Evolutionary conservation across 1,140 invertebrate species (phyloP).

Genomic region (Temnothorax longispinosus): DNA sequence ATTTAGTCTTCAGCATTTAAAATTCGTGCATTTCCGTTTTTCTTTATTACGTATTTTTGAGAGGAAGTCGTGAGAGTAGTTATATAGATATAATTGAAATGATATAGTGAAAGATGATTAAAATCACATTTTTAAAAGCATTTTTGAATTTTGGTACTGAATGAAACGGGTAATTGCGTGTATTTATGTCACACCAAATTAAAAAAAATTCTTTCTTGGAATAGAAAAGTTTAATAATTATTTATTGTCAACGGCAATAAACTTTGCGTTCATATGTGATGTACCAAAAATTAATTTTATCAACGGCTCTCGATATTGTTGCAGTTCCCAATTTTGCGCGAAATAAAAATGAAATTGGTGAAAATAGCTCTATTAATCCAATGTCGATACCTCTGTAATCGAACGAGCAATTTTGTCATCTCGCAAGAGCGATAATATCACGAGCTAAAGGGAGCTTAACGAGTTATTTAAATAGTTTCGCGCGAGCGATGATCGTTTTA

Average conservation of each 20-base stretch:
- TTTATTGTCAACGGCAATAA: background rate
- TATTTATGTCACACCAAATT: background rate
- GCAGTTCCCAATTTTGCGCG: background rate
- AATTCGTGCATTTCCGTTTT: background rate
- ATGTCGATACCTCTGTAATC: slow-evolving; percentile 4
- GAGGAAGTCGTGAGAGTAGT: background rate
- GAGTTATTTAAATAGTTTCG: slow-evolving; percentile 52
- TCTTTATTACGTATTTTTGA: background rate
- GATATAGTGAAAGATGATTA: background rate
- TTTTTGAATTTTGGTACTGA: background rate
- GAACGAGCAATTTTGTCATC: slow-evolving; percentile 24
- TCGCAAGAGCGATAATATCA: slow-evolving; percentile 30
- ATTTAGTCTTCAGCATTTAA: background rate
- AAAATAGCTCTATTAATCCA: background rate
- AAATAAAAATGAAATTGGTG: background rate
- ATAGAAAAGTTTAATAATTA: background rate
- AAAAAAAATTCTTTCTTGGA: background rate
- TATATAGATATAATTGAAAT: background rate
- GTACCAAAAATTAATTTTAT: slow-evolving; percentile 5
- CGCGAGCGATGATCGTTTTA: slow-evolving; percentile 24
- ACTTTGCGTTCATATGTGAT: background rate
- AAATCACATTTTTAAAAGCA: background rate
- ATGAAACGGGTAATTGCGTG: background rate
- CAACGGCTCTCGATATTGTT: background rate
- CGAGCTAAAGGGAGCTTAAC: slow-evolving; percentile 7